Evolutionary conservation across 1,140 invertebrate species (phyloP).

Genomic region (Anadara kagoshimensis): DNA sequence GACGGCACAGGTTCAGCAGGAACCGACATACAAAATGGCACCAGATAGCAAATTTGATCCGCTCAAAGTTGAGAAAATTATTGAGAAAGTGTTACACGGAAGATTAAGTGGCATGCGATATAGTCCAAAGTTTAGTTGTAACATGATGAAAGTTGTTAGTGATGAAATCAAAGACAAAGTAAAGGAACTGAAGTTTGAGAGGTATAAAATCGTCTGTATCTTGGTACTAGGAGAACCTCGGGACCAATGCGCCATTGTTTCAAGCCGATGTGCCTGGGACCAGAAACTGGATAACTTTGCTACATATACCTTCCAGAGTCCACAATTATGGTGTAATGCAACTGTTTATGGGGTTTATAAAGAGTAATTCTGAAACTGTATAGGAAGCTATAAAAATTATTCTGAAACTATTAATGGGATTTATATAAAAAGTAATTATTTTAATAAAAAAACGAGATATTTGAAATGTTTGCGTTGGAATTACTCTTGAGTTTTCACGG

Average conservation of each 20-base stretch:
- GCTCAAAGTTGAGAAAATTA: slow-evolving; percentile 5
- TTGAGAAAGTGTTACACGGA: slow-evolving; percentile 6
- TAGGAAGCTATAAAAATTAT: too few species aligned
- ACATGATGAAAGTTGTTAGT: slow-evolving; percentile 35
- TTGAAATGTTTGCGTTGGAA: too few species aligned
- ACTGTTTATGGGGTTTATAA: slow-evolving; percentile 68
- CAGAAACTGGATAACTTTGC: slow-evolving; percentile 66
- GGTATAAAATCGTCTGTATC: slow-evolving; percentile 69
- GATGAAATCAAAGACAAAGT: slow-evolving; percentile 63
- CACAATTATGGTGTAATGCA: slow-evolving; percentile 59
- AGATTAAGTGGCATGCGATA: slow-evolving; percentile 26
- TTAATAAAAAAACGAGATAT: too few species aligned
- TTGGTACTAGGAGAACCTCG: slow-evolving; percentile 64
- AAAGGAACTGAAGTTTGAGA: slow-evolving; percentile 56
- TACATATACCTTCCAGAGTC: slow-evolving; percentile 56
- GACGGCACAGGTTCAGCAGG: slow-evolving; percentile 10
- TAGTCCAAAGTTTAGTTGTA: slow-evolving; percentile 20
- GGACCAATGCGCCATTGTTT: slow-evolving; percentile 61
- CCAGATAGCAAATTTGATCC: slow-evolving; percentile 18
- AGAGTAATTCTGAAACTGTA: slow-evolving; percentile 48
- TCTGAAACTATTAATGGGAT: neutral
- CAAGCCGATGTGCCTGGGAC: slow-evolving; percentile 68
- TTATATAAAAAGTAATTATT: too few species aligned
- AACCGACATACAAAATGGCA: slow-evolving; percentile 32
- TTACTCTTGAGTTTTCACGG: too few species aligned